Percentiles rank a stretch among this genome's conserved stretches.
phyloP scores from a whole-genome alignment of 2,797 vertebrate species.

The Alosa sapidissima region DNA sequence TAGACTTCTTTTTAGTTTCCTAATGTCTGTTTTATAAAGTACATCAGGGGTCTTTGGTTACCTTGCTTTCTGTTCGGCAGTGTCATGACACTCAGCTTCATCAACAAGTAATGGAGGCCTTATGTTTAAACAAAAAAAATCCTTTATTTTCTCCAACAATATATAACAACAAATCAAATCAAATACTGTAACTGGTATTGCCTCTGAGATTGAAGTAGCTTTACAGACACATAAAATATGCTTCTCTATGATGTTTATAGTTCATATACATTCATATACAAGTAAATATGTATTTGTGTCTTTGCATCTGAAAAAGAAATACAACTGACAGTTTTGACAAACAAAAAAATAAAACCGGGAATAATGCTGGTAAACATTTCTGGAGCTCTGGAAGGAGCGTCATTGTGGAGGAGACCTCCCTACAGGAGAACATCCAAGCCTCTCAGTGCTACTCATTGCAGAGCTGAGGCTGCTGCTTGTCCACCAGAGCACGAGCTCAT shows the following conservation, averaged over 20 bases:
- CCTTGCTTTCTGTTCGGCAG: neutral
- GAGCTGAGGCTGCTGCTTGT: neutral
- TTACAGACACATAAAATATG: constrained; percentile 12
- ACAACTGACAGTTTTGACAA: neutral
- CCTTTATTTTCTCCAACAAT: constrained; percentile 9
- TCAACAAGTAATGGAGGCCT: neutral
- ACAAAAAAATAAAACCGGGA: neutral
- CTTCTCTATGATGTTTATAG: constrained; percentile 2
- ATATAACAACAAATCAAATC: constrained; percentile 3
- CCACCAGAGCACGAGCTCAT: neutral
- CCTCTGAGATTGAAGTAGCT: constrained; percentile 15
- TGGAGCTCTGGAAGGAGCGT: neutral
- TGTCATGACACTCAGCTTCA: neutral
- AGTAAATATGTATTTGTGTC: neutral
- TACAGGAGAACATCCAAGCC: neutral
- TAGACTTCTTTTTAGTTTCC: neutral
- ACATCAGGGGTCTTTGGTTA: neutral
- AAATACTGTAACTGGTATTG: constrained; percentile 26
- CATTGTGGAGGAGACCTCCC: neutral
- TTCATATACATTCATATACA: constrained; percentile 19
- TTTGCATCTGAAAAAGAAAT: neutral
- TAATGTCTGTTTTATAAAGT: neutral
- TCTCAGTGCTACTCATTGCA: constrained; percentile 2
- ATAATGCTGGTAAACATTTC: neutral
- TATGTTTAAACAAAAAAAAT: neutral